Conservation (phyloP, 2,797 vertebrate species). For the Acanthurus leucopareius region DNA sequence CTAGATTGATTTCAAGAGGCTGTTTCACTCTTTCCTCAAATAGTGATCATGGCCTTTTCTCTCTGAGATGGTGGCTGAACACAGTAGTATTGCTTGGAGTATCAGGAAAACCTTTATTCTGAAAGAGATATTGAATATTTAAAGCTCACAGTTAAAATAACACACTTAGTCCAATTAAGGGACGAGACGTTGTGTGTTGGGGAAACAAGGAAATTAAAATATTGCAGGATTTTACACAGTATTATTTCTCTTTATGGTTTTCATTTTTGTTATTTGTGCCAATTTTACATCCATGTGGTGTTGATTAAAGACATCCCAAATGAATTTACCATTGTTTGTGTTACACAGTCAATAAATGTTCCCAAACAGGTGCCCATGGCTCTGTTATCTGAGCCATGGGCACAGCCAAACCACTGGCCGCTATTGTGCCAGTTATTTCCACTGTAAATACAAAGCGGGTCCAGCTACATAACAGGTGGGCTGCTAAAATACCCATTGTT, state of each 20-base stretch:
- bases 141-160: background rate
- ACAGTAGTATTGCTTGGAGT: slow-evolving; percentile 7
- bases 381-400: slow-evolving; percentile 3
- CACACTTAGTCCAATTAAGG: background rate
- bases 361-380: slow-evolving; percentile 24
- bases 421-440: slow-evolving; percentile 18
- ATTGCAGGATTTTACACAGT: too few relatives aligned
- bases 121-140: background rate
- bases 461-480: slow-evolving; percentile 51
- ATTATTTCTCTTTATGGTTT: slow-evolving; percentile 1
- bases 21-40: slow-evolving; percentile 66
- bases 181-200: background rate
- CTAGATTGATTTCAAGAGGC: slow-evolving; percentile 82
- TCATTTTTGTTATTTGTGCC: background rate
- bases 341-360: slow-evolving; percentile 28
- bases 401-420: background rate
- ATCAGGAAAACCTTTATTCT: slow-evolving; percentile 30
- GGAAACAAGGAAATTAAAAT: background rate
- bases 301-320: slow-evolving; percentile 18
- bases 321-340: slow-evolving; percentile 16
- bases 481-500: slow-evolving; percentile 49
- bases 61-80: slow-evolving; percentile 28
- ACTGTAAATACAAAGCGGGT: slow-evolving; percentile 37
- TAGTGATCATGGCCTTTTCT: slow-evolving; percentile 77
- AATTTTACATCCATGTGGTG: slow-evolving; percentile 2